Conservation (phyloP, 1,140 invertebrate species). For the Aphaenogaster ashmeadi region DNA sequence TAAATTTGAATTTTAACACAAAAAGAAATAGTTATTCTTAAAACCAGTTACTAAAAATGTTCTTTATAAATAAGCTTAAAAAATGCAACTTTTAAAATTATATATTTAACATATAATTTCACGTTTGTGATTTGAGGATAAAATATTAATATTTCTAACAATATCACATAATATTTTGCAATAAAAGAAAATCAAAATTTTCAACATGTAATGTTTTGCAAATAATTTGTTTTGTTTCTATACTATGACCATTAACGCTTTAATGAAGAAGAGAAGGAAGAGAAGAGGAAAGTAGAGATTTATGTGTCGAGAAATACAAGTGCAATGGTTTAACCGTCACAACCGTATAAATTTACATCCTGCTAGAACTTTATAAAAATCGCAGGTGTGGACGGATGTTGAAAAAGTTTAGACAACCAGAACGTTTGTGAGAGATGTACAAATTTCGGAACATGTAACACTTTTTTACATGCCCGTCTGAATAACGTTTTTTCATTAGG, state of each 20-base stretch:
- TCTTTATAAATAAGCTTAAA: constrained; percentile 7
- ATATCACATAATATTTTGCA: background rate
- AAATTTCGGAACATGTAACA: constrained; percentile 18
- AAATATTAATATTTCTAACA: constrained; percentile 3
- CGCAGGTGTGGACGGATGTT: constrained; percentile 48
- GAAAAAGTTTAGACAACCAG: constrained; percentile 49
- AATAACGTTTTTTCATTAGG: constrained; percentile 38
- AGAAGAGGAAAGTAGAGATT: constrained; percentile 16
- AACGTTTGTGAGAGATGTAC: constrained; percentile 30
- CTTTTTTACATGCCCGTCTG: constrained; percentile 36
- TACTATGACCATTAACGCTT: background rate
- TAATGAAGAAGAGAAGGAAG: background rate
- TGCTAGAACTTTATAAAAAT: constrained; percentile 48
- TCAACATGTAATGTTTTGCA: background rate
- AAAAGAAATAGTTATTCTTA: background rate
- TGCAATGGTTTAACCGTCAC: constrained; percentile 41
- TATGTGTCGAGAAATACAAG: constrained; percentile 38
- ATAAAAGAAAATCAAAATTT: constrained; percentile 5
- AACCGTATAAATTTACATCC: constrained; percentile 29
- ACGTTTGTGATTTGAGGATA: background rate
- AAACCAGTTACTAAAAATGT: background rate
- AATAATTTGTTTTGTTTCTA: background rate
- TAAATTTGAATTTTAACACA: background rate
- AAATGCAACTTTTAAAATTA: background rate
- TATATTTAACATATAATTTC: background rate